Evolutionary conservation across 2,888 invertebrate species (phyloP).

Genomic region (Eledona agricola): DNA sequence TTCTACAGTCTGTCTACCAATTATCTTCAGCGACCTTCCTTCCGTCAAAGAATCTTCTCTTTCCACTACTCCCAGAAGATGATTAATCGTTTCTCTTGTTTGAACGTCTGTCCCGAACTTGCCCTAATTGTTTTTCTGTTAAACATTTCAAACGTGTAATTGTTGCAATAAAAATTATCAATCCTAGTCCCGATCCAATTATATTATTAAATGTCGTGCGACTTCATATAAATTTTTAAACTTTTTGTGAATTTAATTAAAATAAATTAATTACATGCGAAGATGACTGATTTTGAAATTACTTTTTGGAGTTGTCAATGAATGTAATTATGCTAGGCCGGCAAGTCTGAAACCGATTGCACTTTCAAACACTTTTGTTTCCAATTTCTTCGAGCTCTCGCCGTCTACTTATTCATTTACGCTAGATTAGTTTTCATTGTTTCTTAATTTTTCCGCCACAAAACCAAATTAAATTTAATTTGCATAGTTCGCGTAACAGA

Average conservation of each 20-base stretch:
- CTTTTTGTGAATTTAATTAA: too few relatives aligned
- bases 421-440: slow-evolving; percentile 30
- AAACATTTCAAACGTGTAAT: slow-evolving; percentile 38
- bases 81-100: slow-evolving; percentile 37
- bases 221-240: too few relatives aligned
- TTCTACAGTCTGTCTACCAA: slow-evolving; percentile 51
- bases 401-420: slow-evolving; percentile 29
- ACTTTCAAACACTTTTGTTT: slow-evolving; percentile 29
- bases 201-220: too few relatives aligned
- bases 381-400: slow-evolving; percentile 27
- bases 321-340: slow-evolving; percentile 11
- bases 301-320: too few relatives aligned
- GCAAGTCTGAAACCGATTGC: slow-evolving; percentile 23
- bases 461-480: slow-evolving; percentile 26
- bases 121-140: slow-evolving; percentile 38
- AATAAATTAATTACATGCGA: too few relatives aligned
- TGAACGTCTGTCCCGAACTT: slow-evolving; percentile 35
- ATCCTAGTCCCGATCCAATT: slow-evolving; percentile 23
- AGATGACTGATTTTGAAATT: too few relatives aligned
- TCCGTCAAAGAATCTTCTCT: slow-evolving; percentile 35
- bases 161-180: slow-evolving; percentile 39
- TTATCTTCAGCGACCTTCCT: slow-evolving; percentile 42
- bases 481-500: slow-evolving; percentile 16
- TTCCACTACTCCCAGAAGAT: slow-evolving; percentile 31
- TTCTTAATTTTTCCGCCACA: slow-evolving; percentile 29